Evolutionary conservation across 2,113 vertebrate species (phyloP).

Genomic region (Silurus glanis): DNA sequence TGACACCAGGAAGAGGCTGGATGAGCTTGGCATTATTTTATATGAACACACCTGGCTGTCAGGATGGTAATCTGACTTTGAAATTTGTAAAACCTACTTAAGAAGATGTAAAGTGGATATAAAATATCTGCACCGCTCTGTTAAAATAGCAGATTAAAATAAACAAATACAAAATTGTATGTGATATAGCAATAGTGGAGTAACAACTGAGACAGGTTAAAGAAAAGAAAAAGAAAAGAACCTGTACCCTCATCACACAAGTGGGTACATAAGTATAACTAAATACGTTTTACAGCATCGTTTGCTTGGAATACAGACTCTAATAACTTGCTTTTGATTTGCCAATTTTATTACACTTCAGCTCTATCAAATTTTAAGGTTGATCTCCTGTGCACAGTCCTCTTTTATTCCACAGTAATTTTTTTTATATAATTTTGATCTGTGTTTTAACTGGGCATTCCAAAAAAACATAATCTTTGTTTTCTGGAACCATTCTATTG

Average conservation of each 20-base stretch:
- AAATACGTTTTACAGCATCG: neutral
- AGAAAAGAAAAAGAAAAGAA: neutral
- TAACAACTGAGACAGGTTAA: neutral
- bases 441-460: neutral
- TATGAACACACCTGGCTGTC: neutral
- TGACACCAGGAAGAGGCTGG: neutral
- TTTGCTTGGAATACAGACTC: neutral
- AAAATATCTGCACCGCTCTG: neutral
- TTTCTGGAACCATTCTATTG: neutral
- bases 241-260: neutral
- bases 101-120: neutral
- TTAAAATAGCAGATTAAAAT: neutral
- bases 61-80: neutral
- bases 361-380: neutral
- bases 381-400: neutral
- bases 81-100: neutral
- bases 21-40: neutral
- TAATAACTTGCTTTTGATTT: neutral
- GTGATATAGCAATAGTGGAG: neutral
- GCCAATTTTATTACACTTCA: neutral
- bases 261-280: too few relatives aligned
- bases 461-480: neutral
- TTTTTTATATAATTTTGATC: neutral
- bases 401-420: neutral
- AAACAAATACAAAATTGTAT: neutral